Conservation (phyloP, 2,888 invertebrate species). For the Serripes groenlandicus region DNA sequence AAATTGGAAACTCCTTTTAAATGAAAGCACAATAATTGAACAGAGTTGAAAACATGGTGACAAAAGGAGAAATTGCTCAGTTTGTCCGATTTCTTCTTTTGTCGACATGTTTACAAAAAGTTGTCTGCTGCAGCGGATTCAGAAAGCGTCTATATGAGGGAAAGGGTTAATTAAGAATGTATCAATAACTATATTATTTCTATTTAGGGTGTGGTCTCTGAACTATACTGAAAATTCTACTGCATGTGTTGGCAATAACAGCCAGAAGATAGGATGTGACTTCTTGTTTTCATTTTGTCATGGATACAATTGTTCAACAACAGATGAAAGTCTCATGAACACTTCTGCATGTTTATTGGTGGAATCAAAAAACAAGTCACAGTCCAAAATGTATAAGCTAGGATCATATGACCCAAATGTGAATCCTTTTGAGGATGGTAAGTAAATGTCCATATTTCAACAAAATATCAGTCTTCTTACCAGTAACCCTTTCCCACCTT, state of each 20-base stretch:
- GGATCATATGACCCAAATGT: constrained; percentile 26
- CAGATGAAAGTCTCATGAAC: constrained; percentile 37
- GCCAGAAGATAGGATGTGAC: constrained; percentile 12
- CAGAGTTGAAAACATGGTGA: background rate
- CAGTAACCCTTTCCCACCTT: too few species aligned
- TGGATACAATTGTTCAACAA: constrained; percentile 36
- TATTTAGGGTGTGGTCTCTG: constrained; percentile 7
- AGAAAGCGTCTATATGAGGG: background rate
- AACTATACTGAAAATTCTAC: constrained; percentile 9
- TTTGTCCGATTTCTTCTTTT: background rate
- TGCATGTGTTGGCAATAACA: constrained; percentile 1
- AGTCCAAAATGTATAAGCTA: constrained; percentile 18
- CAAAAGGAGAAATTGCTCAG: background rate
- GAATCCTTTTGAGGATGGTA: constrained; percentile 29
- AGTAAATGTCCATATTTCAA: too few species aligned
- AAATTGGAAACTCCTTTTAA: too few species aligned
- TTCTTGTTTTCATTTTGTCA: constrained; percentile 42
- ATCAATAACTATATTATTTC: too few species aligned
- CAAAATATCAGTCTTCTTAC: too few species aligned
- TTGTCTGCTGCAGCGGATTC: background rate
- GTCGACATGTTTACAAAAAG: background rate
- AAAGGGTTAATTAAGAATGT: background rate
- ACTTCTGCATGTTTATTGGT: constrained; percentile 32
- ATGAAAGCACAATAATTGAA: background rate
- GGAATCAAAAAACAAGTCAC: background rate